These are phyloP conservation scores for Oncorhynchus tshawytscha DNA, from an alignment of 2,113 vertebrate species.

Conservation along the genomic window DNA sequence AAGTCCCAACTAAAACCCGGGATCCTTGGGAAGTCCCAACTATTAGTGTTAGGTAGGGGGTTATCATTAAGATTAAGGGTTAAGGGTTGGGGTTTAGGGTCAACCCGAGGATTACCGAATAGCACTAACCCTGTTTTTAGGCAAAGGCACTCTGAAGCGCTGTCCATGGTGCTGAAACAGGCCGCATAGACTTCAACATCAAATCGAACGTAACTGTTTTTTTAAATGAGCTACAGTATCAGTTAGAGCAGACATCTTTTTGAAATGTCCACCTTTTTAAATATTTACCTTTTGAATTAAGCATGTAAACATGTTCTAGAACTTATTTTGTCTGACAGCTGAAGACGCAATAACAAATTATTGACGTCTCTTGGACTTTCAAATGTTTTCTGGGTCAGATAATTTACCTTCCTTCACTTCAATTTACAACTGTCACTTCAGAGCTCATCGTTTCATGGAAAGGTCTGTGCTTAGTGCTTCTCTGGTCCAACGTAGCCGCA, in stretches of 20 bases:
- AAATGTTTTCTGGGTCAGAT: constrained; percentile 59
- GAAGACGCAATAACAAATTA: constrained; percentile 36
- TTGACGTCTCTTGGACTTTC: constrained; percentile 22
- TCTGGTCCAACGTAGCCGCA: constrained; percentile 27
- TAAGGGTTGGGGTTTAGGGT: too few species aligned
- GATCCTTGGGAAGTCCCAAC: too few species aligned
- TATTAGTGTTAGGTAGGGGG: too few species aligned
- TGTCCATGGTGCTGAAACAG: constrained; percentile 45
- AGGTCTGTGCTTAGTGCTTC: constrained; percentile 16
- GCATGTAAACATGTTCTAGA: not conserved
- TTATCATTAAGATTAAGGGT: too few species aligned
- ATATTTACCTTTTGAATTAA: not conserved
- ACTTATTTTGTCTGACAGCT: constrained; percentile 22
- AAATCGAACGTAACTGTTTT: not conserved
- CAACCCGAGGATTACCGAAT: too few species aligned
- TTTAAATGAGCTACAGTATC: not conserved
- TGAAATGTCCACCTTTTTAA: too few species aligned
- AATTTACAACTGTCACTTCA: constrained; percentile 59
- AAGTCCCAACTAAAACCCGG: too few species aligned
- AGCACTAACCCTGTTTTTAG: not conserved
- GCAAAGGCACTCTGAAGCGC: constrained; percentile 16
- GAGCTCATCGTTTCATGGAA: constrained; percentile 38
- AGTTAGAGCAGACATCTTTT: too few species aligned
- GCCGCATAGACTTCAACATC: not conserved
- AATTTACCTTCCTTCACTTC: constrained; percentile 53